Base-by-base conservation (phyloP, 2,797 vertebrate genomes). In the Emydoidea blandingii region DNA sequence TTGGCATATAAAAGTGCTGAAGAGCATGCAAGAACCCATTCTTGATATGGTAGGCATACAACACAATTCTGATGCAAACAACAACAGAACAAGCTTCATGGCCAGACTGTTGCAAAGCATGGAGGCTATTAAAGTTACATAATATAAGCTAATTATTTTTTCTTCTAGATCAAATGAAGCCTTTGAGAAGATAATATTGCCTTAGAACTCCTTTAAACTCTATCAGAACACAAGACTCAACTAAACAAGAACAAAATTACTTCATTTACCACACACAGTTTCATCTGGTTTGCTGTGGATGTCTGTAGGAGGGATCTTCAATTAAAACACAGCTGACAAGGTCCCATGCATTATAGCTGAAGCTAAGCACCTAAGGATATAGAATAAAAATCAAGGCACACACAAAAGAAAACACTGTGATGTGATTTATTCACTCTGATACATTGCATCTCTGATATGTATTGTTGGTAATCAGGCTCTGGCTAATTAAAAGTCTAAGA, bases 401-500 rank as follows among this genome's bases (percentile, higher is more conserved):
- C 2, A 50, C 57, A 72, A 1, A 54, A 78, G n/a, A 80, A 95
- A 97, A 89, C 83, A 37, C 2, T 41, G 3, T 81, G 53, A 94
- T 29, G 21, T 91, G 76, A 79, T 87, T 85, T 93, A 76, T 86
- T 96, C 83, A 59, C 76, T 83, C 25, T 93, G 82, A 72, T 94
- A 78, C 1, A 12, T 81, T n/a, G 80, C 56, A 9, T 81, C 11
- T 90, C 82, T 92, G 68, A 12, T 96, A 44, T 50, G 52, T n/a
- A 4, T 37, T 56, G 59, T 56, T 92, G 50, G n/a, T 90, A 95
- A 92, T 54, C 34, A 90, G 81, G 14, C 4, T 94, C 44, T 0
- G 49, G 19, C 52, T 94, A 94, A 90, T 94, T 97, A 86, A 93
- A 97, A 94, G 47, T 34, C 3, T 54, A 91, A 96, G 65, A 94